These are phyloP conservation scores for Pristionchus arcanus DNA, from an alignment of 2,888 invertebrate species.

Conservation along the genomic window DNA sequence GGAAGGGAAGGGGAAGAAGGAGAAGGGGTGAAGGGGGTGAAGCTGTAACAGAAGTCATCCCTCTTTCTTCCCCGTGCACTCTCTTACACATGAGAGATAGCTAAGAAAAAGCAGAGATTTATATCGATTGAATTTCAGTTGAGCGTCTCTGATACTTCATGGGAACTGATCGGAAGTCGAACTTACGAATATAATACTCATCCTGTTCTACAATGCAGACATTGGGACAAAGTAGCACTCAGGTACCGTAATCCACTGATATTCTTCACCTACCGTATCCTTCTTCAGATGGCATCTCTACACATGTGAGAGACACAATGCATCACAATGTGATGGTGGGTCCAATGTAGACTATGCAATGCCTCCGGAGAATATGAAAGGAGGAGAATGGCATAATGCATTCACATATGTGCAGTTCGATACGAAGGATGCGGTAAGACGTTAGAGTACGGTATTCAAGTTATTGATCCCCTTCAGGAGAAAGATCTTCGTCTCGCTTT, in stretches of 20 bases:
- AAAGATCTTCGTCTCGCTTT: background rate
- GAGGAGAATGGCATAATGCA: constrained; percentile 67
- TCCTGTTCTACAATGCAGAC: constrained; percentile 65
- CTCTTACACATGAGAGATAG: constrained; percentile 4
- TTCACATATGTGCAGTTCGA: constrained; percentile 66
- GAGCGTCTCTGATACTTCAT: constrained; percentile 62
- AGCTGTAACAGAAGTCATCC: constrained; percentile 49
- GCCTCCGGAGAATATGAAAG: constrained; percentile 58
- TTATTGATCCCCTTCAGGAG: constrained; percentile 8
- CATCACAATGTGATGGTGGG: constrained; percentile 60
- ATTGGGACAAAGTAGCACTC: constrained; percentile 70
- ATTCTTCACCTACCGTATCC: background rate
- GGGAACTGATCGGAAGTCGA: constrained; percentile 68
- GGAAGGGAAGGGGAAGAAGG: background rate
- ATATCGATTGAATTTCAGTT: constrained; percentile 53
- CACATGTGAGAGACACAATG: constrained; percentile 57
- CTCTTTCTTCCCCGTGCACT: constrained; percentile 29
- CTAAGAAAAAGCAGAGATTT: background rate
- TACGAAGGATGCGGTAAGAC: constrained; percentile 35
- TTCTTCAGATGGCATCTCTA: constrained; percentile 68
- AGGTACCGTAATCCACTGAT: constrained; percentile 48
- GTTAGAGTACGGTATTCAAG: background rate
- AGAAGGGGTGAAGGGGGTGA: background rate
- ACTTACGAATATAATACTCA: constrained; percentile 68
- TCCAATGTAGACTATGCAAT: constrained; percentile 65